Evolutionary conservation across 2,113 vertebrate species (phyloP).

Genomic region (Rhea americana): DNA sequence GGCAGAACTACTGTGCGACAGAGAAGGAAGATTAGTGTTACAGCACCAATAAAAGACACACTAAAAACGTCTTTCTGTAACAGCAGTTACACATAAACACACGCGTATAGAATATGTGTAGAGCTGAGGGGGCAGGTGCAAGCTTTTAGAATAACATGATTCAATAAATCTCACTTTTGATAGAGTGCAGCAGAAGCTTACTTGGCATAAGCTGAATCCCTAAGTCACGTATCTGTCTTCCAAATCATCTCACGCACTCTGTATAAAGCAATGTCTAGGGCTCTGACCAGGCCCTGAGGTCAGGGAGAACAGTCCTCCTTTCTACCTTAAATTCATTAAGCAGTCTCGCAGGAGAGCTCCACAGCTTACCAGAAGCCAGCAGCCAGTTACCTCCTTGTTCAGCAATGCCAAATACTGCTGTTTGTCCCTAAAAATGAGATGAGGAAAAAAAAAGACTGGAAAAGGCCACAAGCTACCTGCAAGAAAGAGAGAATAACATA

Average conservation of each 20-base stretch:
- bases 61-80: neutral
- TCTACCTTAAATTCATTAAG: neutral
- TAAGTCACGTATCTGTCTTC: neutral
- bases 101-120: neutral
- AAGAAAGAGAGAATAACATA: neutral
- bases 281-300: neutral
- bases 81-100: neutral
- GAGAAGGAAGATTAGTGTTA: neutral
- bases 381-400: neutral
- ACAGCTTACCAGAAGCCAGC: neutral
- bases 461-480: neutral
- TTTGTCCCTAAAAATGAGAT: neutral
- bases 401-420: neutral
- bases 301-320: neutral
- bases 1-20: constrained; percentile 5
- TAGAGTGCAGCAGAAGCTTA: neutral
- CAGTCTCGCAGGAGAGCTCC: neutral
- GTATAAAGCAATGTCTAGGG: neutral
- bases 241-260: neutral
- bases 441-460: neutral
- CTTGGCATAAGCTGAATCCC: neutral
- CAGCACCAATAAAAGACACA: neutral
- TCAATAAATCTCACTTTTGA: neutral
- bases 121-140: neutral
- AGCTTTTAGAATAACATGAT: neutral